Percentiles rank a stretch among this genome's conserved stretches.
Evolutionary conservation across 2,797 vertebrate species (phyloP).

Genomic region (Brachyalestes nurse): DNA sequence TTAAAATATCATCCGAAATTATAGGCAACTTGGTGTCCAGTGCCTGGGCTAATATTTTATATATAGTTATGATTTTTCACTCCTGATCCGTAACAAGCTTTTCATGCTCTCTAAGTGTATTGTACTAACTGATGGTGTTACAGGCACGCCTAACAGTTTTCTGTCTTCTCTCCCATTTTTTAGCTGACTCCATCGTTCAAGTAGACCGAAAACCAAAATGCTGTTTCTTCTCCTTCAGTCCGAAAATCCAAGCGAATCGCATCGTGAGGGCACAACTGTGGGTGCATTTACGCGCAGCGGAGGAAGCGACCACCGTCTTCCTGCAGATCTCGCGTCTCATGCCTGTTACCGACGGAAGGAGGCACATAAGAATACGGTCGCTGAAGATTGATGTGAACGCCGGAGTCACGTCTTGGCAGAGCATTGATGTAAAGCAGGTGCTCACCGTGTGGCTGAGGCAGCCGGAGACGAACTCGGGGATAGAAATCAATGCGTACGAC

Average conservation of each 20-base stretch:
- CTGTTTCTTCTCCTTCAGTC: constrained; percentile 94
- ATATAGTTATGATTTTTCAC: too few relatives aligned
- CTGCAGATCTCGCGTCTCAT: constrained; percentile 96
- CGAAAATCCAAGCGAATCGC: constrained; percentile 91
- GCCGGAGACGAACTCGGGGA: constrained; percentile 98
- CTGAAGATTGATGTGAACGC: constrained; percentile 94
- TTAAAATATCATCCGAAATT: too few relatives aligned
- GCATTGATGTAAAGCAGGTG: constrained; percentile 97
- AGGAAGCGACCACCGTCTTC: constrained; percentile 90
- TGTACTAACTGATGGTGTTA: background rate
- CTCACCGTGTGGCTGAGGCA: constrained; percentile 95
- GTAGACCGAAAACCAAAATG: constrained; percentile 89
- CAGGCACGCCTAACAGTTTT: background rate
- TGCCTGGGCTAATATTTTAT: too few relatives aligned
- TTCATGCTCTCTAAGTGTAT: background rate
- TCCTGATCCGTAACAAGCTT: too few relatives aligned
- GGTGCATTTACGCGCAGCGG: constrained; percentile 90
- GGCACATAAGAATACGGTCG: constrained; percentile 92
- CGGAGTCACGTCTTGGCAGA: constrained; percentile 93
- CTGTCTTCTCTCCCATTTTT: constrained; percentile 13
- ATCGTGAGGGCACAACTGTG: constrained; percentile 93
- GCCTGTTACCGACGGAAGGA: constrained; percentile 87
- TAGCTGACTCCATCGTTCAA: constrained; percentile 87
- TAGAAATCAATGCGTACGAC: constrained; percentile 96
- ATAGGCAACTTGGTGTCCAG: too few relatives aligned